Percentiles rank a stretch among this genome's conserved stretches.
Conservation (phyloP, 2,113 vertebrate genomes). For the Dromaius novaehollandiae region DNA sequence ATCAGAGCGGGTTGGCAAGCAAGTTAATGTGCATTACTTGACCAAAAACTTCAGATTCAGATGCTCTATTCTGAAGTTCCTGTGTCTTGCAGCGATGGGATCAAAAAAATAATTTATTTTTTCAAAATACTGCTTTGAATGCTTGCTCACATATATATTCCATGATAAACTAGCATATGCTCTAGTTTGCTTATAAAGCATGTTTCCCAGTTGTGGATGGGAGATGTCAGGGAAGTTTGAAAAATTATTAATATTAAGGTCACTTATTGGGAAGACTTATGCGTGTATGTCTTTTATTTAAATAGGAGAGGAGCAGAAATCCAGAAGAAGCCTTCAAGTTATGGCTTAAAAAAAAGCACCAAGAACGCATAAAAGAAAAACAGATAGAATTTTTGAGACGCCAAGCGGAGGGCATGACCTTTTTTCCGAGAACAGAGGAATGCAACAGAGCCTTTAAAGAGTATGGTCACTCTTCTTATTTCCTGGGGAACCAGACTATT, state of each 20-base stretch:
- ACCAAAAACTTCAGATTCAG: neutral
- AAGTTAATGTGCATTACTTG: neutral
- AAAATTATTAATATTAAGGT: neutral
- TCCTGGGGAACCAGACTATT: neutral
- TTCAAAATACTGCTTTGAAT: neutral
- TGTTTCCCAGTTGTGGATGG: neutral
- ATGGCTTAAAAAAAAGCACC: slow-evolving; percentile 93
- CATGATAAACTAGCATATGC: neutral
- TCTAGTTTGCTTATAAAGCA: neutral
- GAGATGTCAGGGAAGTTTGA: neutral
- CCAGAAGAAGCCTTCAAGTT: slow-evolving; percentile 85
- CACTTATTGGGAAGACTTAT: neutral
- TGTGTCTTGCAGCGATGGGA: neutral
- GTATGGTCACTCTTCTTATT: slow-evolving; percentile 30
- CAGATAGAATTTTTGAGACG: slow-evolving; percentile 85
- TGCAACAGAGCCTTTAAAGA: slow-evolving; percentile 89
- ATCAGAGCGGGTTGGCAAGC: neutral
- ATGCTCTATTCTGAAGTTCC: neutral
- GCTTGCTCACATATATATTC: neutral
- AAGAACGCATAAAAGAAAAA: slow-evolving; percentile 86
- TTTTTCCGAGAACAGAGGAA: slow-evolving; percentile 83
- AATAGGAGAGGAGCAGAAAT: slow-evolving; percentile 82
- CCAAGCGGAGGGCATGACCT: slow-evolving; percentile 81
- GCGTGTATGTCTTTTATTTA: neutral
- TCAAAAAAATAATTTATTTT: neutral